Evolutionary conservation across 2,113 vertebrate species (phyloP).

Genomic region (Acanthochromis polyacanthus): DNA sequence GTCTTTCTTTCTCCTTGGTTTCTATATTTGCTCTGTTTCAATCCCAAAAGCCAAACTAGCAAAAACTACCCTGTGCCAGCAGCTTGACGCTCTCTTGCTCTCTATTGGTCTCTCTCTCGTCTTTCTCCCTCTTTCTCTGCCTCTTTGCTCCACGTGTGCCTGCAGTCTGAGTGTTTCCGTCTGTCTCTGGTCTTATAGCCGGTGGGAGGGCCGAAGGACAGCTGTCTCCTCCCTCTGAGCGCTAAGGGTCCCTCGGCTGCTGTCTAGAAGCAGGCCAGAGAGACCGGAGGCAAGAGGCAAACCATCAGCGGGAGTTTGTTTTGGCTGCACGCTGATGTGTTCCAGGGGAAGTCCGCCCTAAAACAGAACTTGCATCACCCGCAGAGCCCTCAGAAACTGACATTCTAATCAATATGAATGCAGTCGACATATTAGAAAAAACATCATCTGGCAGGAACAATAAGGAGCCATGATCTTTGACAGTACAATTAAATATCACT

Average conservation of each 20-base stretch:
- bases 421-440: slow-evolving; percentile 1
- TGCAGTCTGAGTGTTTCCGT: slow-evolving; percentile 85
- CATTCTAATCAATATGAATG: slow-evolving; percentile 19
- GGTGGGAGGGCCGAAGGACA: slow-evolving; percentile 82
- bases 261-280: slow-evolving; percentile 79
- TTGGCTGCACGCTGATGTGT: slow-evolving; percentile 70
- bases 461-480: slow-evolving; percentile 19
- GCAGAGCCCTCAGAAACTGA: slow-evolving; percentile 28
- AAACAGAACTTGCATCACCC: slow-evolving; percentile 62
- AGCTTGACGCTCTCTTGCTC: slow-evolving; percentile 53
- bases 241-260: slow-evolving; percentile 75
- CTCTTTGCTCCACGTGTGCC: slow-evolving; percentile 85
- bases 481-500: slow-evolving; percentile 1
- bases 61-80: slow-evolving; percentile 51
- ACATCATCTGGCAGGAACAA: slow-evolving; percentile 9
- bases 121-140: slow-evolving; percentile 59
- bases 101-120: slow-evolving; percentile 42
- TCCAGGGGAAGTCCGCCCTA: slow-evolving; percentile 75
- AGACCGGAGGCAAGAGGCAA: slow-evolving; percentile 79
- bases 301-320: slow-evolving; percentile 80
- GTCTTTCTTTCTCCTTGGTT: slow-evolving; percentile 28
- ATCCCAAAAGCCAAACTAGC: slow-evolving; percentile 39
- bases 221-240: slow-evolving; percentile 72
- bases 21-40: slow-evolving; percentile 53
- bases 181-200: slow-evolving; percentile 85